Evolutionary conservation across 2,113 vertebrate species (phyloP).

Genomic region (Brachionichthys hirsutus): DNA sequence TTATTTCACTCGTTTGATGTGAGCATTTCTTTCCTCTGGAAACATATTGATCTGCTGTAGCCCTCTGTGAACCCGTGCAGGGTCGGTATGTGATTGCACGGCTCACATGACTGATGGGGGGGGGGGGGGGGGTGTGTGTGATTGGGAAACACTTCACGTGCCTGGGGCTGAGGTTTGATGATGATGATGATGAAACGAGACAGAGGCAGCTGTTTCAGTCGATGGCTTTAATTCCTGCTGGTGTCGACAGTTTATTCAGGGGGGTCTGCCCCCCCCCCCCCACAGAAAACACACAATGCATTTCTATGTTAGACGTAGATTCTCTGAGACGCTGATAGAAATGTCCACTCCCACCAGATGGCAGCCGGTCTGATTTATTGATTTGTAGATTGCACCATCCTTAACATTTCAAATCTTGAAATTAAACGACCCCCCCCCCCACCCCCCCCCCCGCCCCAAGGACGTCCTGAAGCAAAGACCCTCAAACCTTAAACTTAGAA

Average conservation of each 20-base stretch:
- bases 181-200: constrained; percentile 23
- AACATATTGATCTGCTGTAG: not conserved
- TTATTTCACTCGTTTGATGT: too few relatives aligned
- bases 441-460: too few relatives aligned
- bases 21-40: too few relatives aligned
- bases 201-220: constrained; percentile 55
- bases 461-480: too few relatives aligned
- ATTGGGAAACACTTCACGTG: not conserved
- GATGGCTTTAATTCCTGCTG: constrained; percentile 79
- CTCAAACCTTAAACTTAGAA: too few relatives aligned
- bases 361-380: constrained; percentile 1
- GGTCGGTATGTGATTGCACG: not conserved
- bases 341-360: constrained; percentile 7
- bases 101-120: too few relatives aligned
- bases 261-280: constrained; percentile 40
- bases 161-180: not conserved
- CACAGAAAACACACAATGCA: constrained; percentile 39
- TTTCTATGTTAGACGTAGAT: constrained; percentile 18
- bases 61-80: not conserved
- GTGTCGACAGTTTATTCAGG: constrained; percentile 36
- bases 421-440: too few relatives aligned
- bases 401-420: too few relatives aligned
- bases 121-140: too few relatives aligned
- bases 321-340: constrained; percentile 4
- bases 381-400: too few relatives aligned